phyloP scores from a whole-genome alignment of 2,113 vertebrate genomes.

The Archocentrus centrarchus region DNA sequence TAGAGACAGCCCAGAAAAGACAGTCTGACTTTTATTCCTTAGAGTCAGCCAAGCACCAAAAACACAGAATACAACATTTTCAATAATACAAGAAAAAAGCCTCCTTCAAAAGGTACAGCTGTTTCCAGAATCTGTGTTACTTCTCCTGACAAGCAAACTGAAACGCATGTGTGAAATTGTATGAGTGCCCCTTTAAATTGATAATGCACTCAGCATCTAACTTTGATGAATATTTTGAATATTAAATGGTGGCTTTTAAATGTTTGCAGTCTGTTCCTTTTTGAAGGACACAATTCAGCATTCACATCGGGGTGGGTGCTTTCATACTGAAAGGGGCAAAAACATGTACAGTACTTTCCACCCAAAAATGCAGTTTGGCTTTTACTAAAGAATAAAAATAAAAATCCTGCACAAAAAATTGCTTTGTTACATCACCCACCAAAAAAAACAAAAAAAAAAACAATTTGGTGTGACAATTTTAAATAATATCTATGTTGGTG shows the following conservation, averaged over 20 bases:
- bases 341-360: not conserved
- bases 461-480: not conserved
- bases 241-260: slow-evolving; percentile 1
- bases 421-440: not conserved
- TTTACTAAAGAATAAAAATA: not conserved
- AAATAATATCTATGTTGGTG: not conserved
- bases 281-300: not conserved
- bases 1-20: not conserved
- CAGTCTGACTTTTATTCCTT: not conserved
- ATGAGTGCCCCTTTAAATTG: not conserved
- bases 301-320: not conserved
- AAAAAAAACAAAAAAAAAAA: not conserved
- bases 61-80: slow-evolving; percentile 11
- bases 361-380: not conserved
- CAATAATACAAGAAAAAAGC: slow-evolving; percentile 1
- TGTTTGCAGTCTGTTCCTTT: not conserved
- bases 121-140: not conserved
- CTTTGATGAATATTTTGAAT: slow-evolving; percentile 9
- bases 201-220: not conserved
- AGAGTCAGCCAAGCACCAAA: slow-evolving; percentile 11
- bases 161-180: not conserved
- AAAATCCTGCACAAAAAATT: not conserved
- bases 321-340: not conserved
- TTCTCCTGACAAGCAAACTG: not conserved
- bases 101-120: not conserved